Conservation (phyloP, 2,888 invertebrate species). For the Lobophora halterata region DNA sequence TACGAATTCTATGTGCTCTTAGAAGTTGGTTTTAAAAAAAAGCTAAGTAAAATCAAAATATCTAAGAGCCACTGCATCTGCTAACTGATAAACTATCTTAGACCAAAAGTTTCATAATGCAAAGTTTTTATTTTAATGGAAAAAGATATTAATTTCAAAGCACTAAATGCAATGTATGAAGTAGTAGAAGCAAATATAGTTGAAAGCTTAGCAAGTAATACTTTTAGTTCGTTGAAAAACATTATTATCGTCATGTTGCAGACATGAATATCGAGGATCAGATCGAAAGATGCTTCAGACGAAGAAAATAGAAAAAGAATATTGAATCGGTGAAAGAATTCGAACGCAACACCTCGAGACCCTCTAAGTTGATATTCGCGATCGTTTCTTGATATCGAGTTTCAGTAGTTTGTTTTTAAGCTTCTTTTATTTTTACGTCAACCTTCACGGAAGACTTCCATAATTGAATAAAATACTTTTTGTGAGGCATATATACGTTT, state of each 20-base stretch:
- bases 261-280: constrained; percentile 41
- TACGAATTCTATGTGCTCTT: too few relatives aligned
- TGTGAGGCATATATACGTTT: too few relatives aligned
- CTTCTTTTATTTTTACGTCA: constrained; percentile 2
- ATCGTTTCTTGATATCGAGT: constrained; percentile 22
- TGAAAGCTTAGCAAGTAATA: constrained; percentile 24
- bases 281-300: constrained; percentile 42
- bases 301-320: constrained; percentile 67
- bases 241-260: constrained; percentile 40
- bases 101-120: too few relatives aligned
- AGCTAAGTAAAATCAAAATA: too few relatives aligned
- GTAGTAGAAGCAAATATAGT: constrained; percentile 13
- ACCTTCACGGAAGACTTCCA: too few relatives aligned
- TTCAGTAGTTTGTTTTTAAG: constrained; percentile 7
- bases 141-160: constrained; percentile 9
- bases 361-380: constrained; percentile 37
- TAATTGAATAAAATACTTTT: too few relatives aligned
- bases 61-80: constrained; percentile 5
- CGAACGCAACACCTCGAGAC: constrained; percentile 54
- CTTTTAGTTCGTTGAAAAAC: constrained; percentile 30
- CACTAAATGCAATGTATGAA: constrained; percentile 18
- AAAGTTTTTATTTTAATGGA: too few relatives aligned
- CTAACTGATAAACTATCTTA: constrained; percentile 7
- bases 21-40: too few relatives aligned
- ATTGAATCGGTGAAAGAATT: constrained; percentile 64